Conservation (phyloP, 2,888 invertebrate genomes). For the Eristalis arbustorum region DNA sequence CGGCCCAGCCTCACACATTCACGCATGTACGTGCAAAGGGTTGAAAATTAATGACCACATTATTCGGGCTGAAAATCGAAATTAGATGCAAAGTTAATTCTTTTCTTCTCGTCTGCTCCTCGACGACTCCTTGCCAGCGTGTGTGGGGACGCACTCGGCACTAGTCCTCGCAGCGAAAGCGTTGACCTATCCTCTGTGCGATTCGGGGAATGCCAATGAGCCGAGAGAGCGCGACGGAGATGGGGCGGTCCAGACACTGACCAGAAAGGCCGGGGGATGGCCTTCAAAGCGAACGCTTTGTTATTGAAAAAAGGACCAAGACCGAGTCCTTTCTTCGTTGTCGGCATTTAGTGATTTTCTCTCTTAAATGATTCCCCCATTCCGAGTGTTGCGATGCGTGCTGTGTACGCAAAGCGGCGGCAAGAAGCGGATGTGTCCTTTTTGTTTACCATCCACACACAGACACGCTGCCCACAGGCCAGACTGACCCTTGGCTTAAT, state of each 20-base stretch:
- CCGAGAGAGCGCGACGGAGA: conserved; percentile 15
- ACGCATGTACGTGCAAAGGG: conserved; percentile 52
- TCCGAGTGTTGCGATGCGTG: conserved; percentile 6
- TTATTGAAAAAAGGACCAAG: conserved; percentile 34
- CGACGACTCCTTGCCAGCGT: background rate
- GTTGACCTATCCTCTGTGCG: conserved; percentile 48
- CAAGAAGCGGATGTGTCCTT: conserved; percentile 50
- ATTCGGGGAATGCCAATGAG: conserved; percentile 63
- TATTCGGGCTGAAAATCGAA: conserved; percentile 70
- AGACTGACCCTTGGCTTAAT: conserved; percentile 61
- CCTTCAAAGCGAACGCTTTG: conserved; percentile 59
- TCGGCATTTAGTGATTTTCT: conserved; percentile 56
- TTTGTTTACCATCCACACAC: conserved; percentile 48
- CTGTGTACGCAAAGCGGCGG: conserved; percentile 7
- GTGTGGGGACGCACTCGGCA: too few species aligned
- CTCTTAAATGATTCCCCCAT: conserved; percentile 60
- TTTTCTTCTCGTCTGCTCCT: conserved; percentile 12
- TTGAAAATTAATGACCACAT: conserved; percentile 71
- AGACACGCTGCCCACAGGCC: conserved; percentile 1
- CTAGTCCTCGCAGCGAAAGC: conserved; percentile 6
- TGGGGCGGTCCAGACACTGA: conserved; percentile 56
- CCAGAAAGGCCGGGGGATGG: conserved; percentile 7
- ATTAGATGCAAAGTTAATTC: conserved; percentile 69
- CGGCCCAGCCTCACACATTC: background rate
- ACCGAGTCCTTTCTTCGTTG: conserved; percentile 56